Percentiles rank a stretch among this genome's conserved stretches.
Conservation (phyloP, 2,888 invertebrate genomes). For the Drosophila suboccidentalis region DNA sequence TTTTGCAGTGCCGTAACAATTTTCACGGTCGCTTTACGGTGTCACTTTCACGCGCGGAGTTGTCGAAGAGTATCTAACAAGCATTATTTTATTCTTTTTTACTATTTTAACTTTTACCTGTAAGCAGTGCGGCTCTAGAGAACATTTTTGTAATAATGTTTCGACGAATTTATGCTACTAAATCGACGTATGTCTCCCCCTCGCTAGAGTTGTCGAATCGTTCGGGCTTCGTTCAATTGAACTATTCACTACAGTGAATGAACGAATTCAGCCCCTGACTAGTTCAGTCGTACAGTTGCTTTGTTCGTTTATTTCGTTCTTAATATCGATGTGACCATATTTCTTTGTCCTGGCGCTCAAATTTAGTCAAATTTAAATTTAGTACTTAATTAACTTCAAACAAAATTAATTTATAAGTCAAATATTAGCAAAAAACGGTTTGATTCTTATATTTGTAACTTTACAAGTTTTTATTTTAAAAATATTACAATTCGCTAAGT, state of each 20-base stretch:
- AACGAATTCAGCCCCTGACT: too few relatives aligned
- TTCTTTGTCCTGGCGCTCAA: too few relatives aligned
- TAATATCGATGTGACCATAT: too few relatives aligned
- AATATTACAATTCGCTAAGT: constrained; percentile 79
- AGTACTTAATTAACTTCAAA: too few relatives aligned
- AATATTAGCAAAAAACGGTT: background rate
- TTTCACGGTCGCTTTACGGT: constrained; percentile 64
- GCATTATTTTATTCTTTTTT: background rate
- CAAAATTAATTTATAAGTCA: too few relatives aligned
- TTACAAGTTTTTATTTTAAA: constrained; percentile 77
- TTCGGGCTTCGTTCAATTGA: too few relatives aligned
- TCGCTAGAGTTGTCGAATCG: too few relatives aligned
- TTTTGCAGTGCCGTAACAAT: constrained; percentile 71
- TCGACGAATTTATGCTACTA: constrained; percentile 71
- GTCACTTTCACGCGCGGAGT: constrained; percentile 27
- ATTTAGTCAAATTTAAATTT: too few relatives aligned
- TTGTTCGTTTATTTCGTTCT: too few relatives aligned
- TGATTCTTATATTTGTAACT: constrained; percentile 51
- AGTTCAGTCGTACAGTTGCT: too few relatives aligned
- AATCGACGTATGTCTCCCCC: constrained; percentile 60
- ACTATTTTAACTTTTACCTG: constrained; percentile 86
- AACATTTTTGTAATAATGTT: constrained; percentile 87
- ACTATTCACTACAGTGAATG: too few relatives aligned
- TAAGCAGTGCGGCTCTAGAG: constrained; percentile 89
- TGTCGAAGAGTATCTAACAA: background rate